A percentile compares a stretch with the other conserved stretches of the same genome.
These are phyloP conservation scores for Poeciliopsis infans DNA, from an alignment of 2,797 vertebrate species.

Conservation along the genomic window DNA sequence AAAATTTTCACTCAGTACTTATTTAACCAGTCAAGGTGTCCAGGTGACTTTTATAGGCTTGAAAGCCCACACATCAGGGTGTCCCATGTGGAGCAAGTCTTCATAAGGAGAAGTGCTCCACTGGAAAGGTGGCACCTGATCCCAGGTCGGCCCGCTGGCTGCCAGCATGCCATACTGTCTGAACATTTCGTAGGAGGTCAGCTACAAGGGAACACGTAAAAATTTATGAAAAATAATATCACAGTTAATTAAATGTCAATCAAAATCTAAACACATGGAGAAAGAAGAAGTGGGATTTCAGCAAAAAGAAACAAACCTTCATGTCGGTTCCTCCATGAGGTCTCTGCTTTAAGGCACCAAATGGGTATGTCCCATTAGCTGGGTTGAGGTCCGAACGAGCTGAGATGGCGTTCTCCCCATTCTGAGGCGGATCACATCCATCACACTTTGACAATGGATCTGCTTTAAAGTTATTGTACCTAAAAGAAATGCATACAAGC, in stretches of 20 bases:
- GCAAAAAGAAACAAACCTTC: conserved; percentile 80
- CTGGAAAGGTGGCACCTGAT: conserved; percentile 89
- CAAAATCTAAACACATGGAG: not conserved
- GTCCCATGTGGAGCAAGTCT: conserved; percentile 88
- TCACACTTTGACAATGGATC: conserved; percentile 88
- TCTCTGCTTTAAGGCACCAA: conserved; percentile 88
- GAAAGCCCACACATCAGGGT: conserved; percentile 93
- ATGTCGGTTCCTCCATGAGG: conserved; percentile 91
- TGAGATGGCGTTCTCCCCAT: conserved; percentile 91
- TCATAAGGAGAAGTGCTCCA: conserved; percentile 91
- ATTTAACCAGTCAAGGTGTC: conserved; percentile 74
- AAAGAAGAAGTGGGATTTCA: not conserved
- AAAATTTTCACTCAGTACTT: conserved; percentile 12
- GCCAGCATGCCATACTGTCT: conserved; percentile 83
- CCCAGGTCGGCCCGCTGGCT: conserved; percentile 89
- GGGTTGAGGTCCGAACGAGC: conserved; percentile 94
- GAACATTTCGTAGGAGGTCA: conserved; percentile 86
- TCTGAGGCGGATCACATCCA: conserved; percentile 83
- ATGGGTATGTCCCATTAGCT: conserved; percentile 91
- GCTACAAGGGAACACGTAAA: conserved; percentile 69
- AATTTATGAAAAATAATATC: conserved; percentile 12
- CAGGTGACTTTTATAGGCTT: conserved; percentile 84
- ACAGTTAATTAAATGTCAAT: not conserved
- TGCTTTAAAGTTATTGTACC: conserved; percentile 90
- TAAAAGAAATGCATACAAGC: conserved; percentile 44